Base-by-base conservation (phyloP, 2,797 vertebrate genomes). In the Amphiprion clarkii region DNA sequence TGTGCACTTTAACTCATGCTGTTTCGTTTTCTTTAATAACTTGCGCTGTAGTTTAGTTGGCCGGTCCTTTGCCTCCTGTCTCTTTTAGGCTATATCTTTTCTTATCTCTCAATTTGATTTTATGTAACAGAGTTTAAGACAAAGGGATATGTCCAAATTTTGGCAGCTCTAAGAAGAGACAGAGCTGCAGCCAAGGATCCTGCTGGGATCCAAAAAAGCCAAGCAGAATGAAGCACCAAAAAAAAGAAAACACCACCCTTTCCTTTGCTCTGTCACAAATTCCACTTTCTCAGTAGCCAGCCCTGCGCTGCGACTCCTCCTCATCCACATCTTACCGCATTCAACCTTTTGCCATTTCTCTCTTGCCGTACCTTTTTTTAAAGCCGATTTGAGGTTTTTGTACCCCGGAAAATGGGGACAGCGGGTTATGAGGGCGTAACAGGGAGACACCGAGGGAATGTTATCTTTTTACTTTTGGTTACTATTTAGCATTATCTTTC, bases 171-270 rank as follows among this genome's bases (percentile, higher is more conserved):
- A 93, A 95, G 95, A 94, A 90, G 94, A 92, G 82, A 93, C 93
- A 95, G 95, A 95, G 90, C 93, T 90, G 94, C 93, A 96, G 96
- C 96, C 96, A 96, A 94, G 94, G 95, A 95, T 94, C 95, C 96
- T 95, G 96, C 96, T 96, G 96, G 93, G 95, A 94, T 95, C 90
- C 94, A 89, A 95, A 94, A 95, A 94, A 95, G 93, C 94, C 82
- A 93, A 92, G 93, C 92, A 94, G 87, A 95, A 94, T 91, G 93
- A 95, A 94, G 91, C 91, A 92, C 90, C 86, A 89, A 91, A 93
- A 90, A 92, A 92, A 90, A 89, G 63, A 92, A 89, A 94, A 92
- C 91, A 92, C 92, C 93, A 94, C 94, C 94, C 94, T 94, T 94
- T 94, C 94, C 93, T 95, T 95, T 94, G 94, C 94, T 92, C 94